Conservation (phyloP, 2,113 vertebrate genomes). For the Machaerirhynchus nigripectus region DNA sequence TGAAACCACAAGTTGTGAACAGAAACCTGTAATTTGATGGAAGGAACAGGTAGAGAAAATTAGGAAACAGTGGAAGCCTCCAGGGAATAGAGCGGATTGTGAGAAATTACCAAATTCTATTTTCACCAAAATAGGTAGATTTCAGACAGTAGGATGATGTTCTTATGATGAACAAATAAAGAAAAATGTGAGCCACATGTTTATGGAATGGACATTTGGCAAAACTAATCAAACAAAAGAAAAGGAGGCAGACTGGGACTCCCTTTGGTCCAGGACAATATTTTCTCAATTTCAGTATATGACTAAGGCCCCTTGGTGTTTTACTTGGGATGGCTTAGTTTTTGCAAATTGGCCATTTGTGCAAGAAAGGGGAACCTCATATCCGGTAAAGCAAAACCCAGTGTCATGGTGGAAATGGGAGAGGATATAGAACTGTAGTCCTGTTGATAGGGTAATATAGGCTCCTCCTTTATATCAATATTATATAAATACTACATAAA, state of each 20-base stretch:
- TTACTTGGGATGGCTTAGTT: neutral
- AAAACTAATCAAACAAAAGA: neutral
- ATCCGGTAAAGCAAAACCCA: neutral
- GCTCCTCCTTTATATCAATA: too few relatives aligned
- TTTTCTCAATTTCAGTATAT: neutral
- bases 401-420: neutral
- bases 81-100: neutral
- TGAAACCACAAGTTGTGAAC: neutral
- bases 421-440: neutral
- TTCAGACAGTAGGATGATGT: neutral
- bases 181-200: neutral
- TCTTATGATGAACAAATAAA: neutral
- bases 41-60: neutral
- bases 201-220: neutral
- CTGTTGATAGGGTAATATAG: too few relatives aligned
- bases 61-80: neutral
- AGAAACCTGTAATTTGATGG: neutral
- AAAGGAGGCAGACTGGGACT: neutral
- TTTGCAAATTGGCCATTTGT: neutral
- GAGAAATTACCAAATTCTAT: neutral
- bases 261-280: neutral
- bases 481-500: too few relatives aligned
- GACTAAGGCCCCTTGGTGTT: neutral
- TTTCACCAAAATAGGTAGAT: neutral
- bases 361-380: neutral